phyloP scores from a whole-genome alignment of 2,888 invertebrate genomes.

The Neoaliturus tenellus region DNA sequence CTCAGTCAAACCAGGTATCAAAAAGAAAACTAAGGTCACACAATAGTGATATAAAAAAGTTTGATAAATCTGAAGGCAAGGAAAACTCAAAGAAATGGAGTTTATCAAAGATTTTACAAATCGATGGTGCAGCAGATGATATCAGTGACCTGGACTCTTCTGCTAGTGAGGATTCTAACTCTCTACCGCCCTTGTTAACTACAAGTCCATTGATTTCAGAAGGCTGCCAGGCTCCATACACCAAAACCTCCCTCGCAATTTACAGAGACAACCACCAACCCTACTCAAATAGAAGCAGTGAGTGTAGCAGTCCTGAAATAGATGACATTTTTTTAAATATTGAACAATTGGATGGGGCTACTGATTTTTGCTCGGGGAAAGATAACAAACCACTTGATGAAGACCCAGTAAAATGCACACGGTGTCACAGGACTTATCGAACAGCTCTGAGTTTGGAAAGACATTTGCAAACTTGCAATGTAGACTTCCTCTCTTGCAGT shows the following conservation, averaged over 20 bases:
- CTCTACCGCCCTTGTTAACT: neutral
- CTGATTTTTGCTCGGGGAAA: constrained; percentile 74
- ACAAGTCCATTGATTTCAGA: neutral
- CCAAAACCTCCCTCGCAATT: neutral
- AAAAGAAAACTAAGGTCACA: constrained; percentile 17
- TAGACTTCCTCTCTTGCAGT: constrained; percentile 83
- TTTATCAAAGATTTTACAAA: constrained; percentile 49
- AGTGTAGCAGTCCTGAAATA: constrained; percentile 42
- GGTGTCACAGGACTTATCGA: constrained; percentile 91
- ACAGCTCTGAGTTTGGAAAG: constrained; percentile 88
- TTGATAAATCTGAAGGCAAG: constrained; percentile 27
- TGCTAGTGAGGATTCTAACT: neutral
- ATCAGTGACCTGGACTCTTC: constrained; percentile 45
- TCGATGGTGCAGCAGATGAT: constrained; percentile 58
- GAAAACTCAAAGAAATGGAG: constrained; percentile 33
- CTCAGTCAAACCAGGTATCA: neutral
- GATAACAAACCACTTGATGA: constrained; percentile 72
- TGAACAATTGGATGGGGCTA: constrained; percentile 76
- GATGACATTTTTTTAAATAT: constrained; percentile 45
- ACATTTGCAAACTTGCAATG: constrained; percentile 81
- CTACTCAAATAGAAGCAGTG: constrained; percentile 35
- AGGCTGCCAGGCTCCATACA: neutral
- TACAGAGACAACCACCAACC: neutral
- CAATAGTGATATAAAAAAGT: neutral
- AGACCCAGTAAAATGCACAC: constrained; percentile 89